Evolutionary conservation across 2,797 vertebrate species (phyloP), one percentile per base, ranked within the genome.

Genomic region (Pempheris klunzingeri): DNA sequence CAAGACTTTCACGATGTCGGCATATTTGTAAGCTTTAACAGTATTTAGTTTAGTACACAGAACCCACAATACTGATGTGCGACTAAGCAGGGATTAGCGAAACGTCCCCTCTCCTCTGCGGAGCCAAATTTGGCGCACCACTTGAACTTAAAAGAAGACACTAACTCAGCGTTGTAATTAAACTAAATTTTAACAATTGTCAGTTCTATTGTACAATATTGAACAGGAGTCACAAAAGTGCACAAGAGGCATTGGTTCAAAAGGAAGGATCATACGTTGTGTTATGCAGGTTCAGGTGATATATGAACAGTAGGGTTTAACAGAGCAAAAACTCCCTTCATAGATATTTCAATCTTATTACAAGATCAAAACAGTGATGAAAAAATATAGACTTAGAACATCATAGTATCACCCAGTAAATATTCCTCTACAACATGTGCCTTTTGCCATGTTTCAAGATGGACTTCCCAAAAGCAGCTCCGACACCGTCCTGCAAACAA

Each of bases 101-200:
- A 72, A 68, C 38, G 41, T 58, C 46, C 24, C 22, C 20, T 58
- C 24, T 24, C 66, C 36, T 50, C 30, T 50, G 15, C 32, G 18
- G 22, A 43, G 20, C n/a, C 36, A 71, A 71, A 65, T 41, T 41
- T 39, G 15, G 15, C 43, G 11, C 36, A 61, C 14, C 5, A 22
- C 5, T 73, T 28, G 4, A 55, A 65, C 20, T n/a, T 3, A 22
- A 81, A 79, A 74, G 81, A 90, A 68, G 73, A 92, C 86, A 88
- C 58, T 7, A 22, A 84, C 64, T 72, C 76, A 49, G 62, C 15
- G 5, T 87, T 88, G 74, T 93, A 93, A 86, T 93, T 89, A 94
- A 97, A 96, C 95, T 96, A 94, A 94, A 96, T 96, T 96, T 96
- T 93, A 95, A 96, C 95, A 96, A 87, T 93, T 94, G 93, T 94